Evolutionary conservation across 1,140 invertebrate species (phyloP), one percentile per base, ranked within the genome.

Genomic region (Drosophila trapezifrons): DNA sequence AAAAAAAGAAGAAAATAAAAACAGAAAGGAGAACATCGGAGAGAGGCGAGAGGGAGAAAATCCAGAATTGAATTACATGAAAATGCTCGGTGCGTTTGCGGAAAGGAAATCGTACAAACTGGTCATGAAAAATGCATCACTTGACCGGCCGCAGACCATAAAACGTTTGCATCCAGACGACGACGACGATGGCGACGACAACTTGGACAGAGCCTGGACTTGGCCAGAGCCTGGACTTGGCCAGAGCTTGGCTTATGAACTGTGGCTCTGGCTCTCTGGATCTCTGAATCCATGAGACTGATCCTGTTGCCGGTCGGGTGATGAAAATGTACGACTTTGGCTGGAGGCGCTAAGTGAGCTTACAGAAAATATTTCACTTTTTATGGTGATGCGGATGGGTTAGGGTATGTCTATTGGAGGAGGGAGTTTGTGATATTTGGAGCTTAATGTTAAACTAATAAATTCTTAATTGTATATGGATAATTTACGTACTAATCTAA

Each of bases 121-220:
- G 84, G 85, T 89, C 84, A 89, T 89, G 84, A 89, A 89, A 89
- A 89, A 89, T 89, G 84, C 84, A 89, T 80, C 80, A 89, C 79
- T 73, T 59, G 79, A 55, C 65, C 63, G 52, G 47, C 40, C 46
- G 45, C 76, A 70, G 64, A 70, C 66, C 56, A 86, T 89, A 89
- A 86, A 87, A 87, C 71, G 78, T 66, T 82, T 37, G 45, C 40
- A 46, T 37, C 49, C 83, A 87, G 83, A 82, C 71, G 69, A 75
- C 45, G 62, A 15, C 46, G 46, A 51, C 47, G 47, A n/a, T 42
- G 40, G 52, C 58, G 74, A 70, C 56, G 56, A 77, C 42, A 59
- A 77, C 64, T 64, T 63, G 54, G 70, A 25, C 29, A 35, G 37
- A 55, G 38, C 54, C n/a, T 29, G 37, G 40, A 40, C 59, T n/a